Percentiles rank a stretch among this genome's conserved stretches.
These are phyloP conservation scores for Gnathonemus longibarbis DNA, from an alignment of 2,113 vertebrate genomes.

Conservation along the genomic window DNA sequence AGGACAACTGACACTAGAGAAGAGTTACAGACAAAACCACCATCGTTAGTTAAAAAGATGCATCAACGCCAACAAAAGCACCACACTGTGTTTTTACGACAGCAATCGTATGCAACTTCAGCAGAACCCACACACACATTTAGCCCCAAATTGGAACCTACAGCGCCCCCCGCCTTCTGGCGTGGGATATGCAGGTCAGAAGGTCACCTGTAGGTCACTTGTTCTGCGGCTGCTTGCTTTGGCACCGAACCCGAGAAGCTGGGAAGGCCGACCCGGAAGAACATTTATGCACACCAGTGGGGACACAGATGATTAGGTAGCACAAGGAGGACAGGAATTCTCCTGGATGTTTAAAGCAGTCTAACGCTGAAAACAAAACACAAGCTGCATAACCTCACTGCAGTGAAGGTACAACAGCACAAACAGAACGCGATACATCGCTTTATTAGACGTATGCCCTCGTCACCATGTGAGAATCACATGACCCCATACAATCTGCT, in stretches of 20 bases:
- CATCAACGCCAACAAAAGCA: not conserved
- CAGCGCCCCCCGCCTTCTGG: not conserved
- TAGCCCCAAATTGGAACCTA: not conserved
- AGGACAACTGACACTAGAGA: not conserved
- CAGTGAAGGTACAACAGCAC: not conserved
- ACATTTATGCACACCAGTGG: not conserved
- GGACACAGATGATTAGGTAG: not conserved
- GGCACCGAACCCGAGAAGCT: not conserved
- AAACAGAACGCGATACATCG: not conserved
- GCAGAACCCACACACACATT: not conserved
- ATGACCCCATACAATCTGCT: not conserved
- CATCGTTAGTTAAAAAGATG: not conserved
- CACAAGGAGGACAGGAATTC: not conserved
- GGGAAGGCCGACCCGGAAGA: not conserved
- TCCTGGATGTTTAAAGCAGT: not conserved
- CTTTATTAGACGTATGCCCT: not conserved
- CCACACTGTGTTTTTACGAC: not conserved
- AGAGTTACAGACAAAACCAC: not conserved
- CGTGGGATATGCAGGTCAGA: not conserved
- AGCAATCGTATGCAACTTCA: not conserved
- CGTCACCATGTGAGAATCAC: not conserved
- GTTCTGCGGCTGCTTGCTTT: not conserved
- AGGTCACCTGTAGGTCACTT: not conserved
- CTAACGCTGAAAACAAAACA: not conserved
- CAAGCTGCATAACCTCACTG: not conserved